phyloP scores from a whole-genome alignment of 1,140 invertebrate species.

The Hesperophylax magnus region DNA sequence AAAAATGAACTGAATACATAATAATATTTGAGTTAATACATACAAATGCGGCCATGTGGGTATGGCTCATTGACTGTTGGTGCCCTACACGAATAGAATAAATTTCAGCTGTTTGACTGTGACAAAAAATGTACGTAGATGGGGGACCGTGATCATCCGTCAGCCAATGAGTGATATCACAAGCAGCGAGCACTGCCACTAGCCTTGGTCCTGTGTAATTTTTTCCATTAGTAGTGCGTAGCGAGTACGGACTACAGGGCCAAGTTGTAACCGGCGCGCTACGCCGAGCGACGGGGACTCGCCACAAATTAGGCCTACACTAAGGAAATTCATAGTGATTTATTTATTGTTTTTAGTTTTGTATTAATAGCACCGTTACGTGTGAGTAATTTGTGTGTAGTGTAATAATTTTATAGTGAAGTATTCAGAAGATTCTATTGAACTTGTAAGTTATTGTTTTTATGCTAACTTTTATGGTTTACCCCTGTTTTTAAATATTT shows the following conservation, averaged over 20 bases:
- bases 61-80: constrained; percentile 30
- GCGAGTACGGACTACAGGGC: constrained; percentile 1
- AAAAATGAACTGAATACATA: background rate
- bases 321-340: background rate
- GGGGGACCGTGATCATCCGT: constrained; percentile 40
- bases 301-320: constrained; percentile 43
- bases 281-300: constrained; percentile 32
- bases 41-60: constrained; percentile 21
- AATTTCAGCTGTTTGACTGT: constrained; percentile 41
- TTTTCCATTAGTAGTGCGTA: constrained; percentile 36
- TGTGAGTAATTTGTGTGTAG: background rate
- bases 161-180: constrained; percentile 43
- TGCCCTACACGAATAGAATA: constrained; percentile 46
- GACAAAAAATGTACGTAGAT: constrained; percentile 34
- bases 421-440: background rate
- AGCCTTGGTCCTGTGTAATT: constrained; percentile 17
- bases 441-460: background rate
- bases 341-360: background rate
- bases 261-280: background rate
- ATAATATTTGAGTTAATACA: constrained; percentile 5
- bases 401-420: background rate
- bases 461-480: too few species aligned
- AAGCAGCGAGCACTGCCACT: background rate
- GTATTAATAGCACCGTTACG: background rate
- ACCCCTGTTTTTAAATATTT: too few species aligned